Conservation (phyloP, 2,797 vertebrate genomes). For the Cossypha polioptera region DNA sequence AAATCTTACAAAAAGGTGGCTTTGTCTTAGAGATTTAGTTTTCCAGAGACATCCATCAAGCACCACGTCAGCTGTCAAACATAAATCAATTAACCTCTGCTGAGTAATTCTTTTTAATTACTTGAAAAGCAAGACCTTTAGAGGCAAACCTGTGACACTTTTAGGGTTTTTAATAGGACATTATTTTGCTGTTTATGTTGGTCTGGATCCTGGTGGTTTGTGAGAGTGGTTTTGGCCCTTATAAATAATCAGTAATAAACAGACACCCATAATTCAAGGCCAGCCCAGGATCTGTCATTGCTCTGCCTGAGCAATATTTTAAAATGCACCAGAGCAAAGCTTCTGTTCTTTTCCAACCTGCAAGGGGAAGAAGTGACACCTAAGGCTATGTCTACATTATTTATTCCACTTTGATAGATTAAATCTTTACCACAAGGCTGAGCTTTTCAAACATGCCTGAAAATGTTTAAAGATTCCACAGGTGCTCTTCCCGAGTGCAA, state of each 20-base stretch:
- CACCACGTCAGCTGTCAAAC: not conserved
- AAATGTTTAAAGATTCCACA: conserved; percentile 77
- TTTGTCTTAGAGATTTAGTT: not conserved
- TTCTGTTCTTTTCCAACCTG: conserved; percentile 52
- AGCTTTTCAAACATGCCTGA: conserved; percentile 73
- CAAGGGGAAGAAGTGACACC: conserved; percentile 69
- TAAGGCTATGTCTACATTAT: conserved; percentile 76
- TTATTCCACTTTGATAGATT: conserved; percentile 78
- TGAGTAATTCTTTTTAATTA: not conserved
- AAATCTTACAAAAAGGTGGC: not conserved
- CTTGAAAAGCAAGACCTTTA: not conserved
- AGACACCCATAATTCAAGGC: not conserved
- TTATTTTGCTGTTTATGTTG: not conserved
- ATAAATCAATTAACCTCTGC: conserved; percentile 25
- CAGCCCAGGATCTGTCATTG: not conserved
- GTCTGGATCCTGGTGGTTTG: conserved; percentile 33
- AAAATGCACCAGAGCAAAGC: conserved; percentile 46
- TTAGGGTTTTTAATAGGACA: not conserved
- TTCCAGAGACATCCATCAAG: not conserved
- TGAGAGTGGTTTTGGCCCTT: conserved; percentile 21
- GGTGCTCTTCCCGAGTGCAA: conserved; percentile 72
- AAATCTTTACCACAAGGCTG: conserved; percentile 73
- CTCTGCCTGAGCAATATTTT: not conserved
- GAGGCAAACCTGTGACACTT: not conserved
- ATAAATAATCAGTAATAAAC: conserved; percentile 36